Evolutionary conservation across 2,797 vertebrate genomes (phyloP).

Genomic region (Enteromius radiatus): DNA sequence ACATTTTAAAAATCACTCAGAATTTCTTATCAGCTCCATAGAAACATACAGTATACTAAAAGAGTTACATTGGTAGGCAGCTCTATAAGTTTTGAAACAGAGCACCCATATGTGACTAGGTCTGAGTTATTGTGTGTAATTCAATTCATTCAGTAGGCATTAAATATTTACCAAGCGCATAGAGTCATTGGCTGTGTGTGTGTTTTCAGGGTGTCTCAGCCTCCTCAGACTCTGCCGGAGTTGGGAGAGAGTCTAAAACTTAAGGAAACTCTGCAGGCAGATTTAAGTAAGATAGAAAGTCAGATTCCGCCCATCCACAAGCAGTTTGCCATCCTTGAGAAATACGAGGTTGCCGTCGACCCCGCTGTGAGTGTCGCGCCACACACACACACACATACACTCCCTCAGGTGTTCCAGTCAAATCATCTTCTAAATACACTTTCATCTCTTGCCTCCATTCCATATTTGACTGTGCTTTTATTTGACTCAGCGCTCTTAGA

Average conservation of each 20-base stretch:
- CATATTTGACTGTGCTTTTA: conserved; percentile 14
- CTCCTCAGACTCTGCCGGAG: conserved; percentile 78
- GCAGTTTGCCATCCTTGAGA: conserved; percentile 85
- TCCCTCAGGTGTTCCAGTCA: conserved; percentile 11
- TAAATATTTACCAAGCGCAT: not conserved
- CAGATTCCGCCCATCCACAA: conserved; percentile 82
- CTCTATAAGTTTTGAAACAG: not conserved
- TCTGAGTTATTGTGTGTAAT: conserved; percentile 12
- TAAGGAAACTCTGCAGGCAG: conserved; percentile 77
- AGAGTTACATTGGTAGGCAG: not conserved
- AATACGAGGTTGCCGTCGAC: conserved; percentile 83
- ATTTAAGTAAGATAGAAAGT: conserved; percentile 75
- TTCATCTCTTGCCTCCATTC: not conserved
- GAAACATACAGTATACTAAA: not conserved
- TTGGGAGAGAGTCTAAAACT: conserved; percentile 78
- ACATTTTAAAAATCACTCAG: not conserved
- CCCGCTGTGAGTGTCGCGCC: conserved; percentile 72
- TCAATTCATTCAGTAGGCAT: not conserved
- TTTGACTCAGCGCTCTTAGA: conserved; percentile 11
- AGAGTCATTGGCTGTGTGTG: conserved; percentile 17
- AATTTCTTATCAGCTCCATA: not conserved
- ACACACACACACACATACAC: not conserved
- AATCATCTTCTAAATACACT: conserved; percentile 26
- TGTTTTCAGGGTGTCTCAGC: conserved; percentile 70
- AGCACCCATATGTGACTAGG: not conserved